Evolutionary conservation across 2,797 vertebrate species (phyloP).

Genomic region (Sardinella longiceps): DNA sequence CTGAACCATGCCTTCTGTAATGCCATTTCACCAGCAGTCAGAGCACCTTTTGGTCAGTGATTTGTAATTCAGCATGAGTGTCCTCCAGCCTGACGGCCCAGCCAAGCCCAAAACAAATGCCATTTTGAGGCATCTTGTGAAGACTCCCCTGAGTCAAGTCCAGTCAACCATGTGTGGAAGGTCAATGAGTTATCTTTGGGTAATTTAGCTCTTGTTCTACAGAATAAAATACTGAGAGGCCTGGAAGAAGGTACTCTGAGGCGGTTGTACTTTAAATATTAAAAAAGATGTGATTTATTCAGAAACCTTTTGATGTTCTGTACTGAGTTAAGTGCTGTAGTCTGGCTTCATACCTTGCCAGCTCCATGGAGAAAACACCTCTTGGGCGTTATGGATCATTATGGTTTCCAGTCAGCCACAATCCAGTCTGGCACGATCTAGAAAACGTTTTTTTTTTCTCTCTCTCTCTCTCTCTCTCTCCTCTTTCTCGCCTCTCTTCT

Average conservation of each 20-base stretch:
- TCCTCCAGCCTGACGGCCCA: constrained; percentile 22
- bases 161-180: not conserved
- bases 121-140: not conserved
- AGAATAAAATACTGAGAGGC: not conserved
- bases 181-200: not conserved
- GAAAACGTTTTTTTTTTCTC: constrained; percentile 10
- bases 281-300: constrained; percentile 38
- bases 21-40: constrained; percentile 42
- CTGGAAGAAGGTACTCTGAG: not conserved
- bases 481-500: constrained; percentile 15
- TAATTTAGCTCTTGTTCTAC: constrained; percentile 9
- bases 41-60: constrained; percentile 50
- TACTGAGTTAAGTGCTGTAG: constrained; percentile 17
- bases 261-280: not conserved
- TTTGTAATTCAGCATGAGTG: constrained; percentile 47
- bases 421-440: not conserved
- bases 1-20: constrained; percentile 48
- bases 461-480: constrained; percentile 25
- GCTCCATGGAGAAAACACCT: constrained; percentile 31
- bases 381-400: constrained; percentile 20
- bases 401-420: constrained; percentile 33
- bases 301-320: constrained; percentile 32
- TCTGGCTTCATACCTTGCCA: constrained; percentile 1
- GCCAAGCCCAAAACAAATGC: constrained; percentile 29
- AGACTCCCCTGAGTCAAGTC: not conserved